Conservation (phyloP, 2,113 vertebrate genomes). For the Panthera tigris region DNA sequence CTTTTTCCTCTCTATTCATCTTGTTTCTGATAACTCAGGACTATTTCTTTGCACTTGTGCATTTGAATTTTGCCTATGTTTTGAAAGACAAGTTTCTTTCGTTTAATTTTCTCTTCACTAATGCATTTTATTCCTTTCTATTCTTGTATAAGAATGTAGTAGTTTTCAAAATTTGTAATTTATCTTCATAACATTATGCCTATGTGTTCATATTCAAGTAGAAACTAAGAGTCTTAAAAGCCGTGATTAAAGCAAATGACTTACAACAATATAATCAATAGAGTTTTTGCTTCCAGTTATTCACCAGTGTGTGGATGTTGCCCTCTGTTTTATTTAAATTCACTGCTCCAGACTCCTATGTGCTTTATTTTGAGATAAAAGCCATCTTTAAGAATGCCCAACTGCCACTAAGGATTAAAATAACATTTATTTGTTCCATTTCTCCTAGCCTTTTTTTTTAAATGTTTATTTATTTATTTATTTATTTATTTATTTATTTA, state of each 20-base stretch:
- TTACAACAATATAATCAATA: background rate
- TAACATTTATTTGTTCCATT: background rate
- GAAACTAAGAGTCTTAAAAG: slow-evolving; percentile 57
- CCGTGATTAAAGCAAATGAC: background rate
- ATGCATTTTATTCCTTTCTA: slow-evolving; percentile 61
- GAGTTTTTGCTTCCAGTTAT: background rate
- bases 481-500: no score
- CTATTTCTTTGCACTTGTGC: slow-evolving; percentile 73
- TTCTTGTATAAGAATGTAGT: slow-evolving; percentile 44
- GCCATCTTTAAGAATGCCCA: background rate
- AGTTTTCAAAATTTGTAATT: slow-evolving; percentile 66
- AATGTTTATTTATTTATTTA: no score
- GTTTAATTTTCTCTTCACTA: slow-evolving; percentile 68
- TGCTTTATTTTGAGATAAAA: background rate
- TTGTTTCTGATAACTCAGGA: slow-evolving; percentile 78
- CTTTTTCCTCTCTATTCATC: slow-evolving; percentile 75
- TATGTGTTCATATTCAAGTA: slow-evolving; percentile 48
- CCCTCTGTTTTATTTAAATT: background rate
- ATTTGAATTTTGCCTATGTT: slow-evolving; percentile 78
- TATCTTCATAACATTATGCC: slow-evolving; percentile 63
- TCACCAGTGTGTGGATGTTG: background rate
- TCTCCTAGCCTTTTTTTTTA: background rate
- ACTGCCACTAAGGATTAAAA: background rate
- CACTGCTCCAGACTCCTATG: background rate
- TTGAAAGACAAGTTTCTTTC: slow-evolving; percentile 74